Evolutionary conservation across 2,113 vertebrate genomes (phyloP), one percentile per base, ranked within the genome.

Genomic region (Tetrao urogallus): DNA sequence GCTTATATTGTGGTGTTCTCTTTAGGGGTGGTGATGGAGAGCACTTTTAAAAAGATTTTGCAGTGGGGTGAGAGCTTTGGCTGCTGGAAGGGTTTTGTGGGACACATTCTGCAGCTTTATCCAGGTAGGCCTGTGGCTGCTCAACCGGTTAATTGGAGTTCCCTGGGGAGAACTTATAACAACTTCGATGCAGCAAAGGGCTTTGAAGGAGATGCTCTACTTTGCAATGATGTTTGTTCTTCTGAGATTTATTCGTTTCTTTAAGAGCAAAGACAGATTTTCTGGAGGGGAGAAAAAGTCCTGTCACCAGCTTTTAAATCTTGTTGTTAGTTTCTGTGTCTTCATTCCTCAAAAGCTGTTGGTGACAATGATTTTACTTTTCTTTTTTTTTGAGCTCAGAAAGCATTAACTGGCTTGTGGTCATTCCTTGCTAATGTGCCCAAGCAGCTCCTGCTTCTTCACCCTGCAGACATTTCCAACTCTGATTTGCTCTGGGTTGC

Each of bases 241-340:
- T 91, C 40, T 10, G 75, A 72, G 43, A 65, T 58, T 82, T 75
- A 45, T 17, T 81, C 2, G 12, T 71, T 75, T 42, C 40, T 77
- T 79, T 65, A 74, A 83, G 72, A 56, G 11, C 21, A 94, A 69
- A 88, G 11, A 24, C 13, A 56, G 18, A 56, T 80, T 93, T 82
- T 89, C n/a, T 69, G 73, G 58, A 19, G 52, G 27, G 27, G 24
- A 28, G 27, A 16, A 63, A 52, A 77, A 71, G 10, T 64, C 36
- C 48, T 86, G 67, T 74, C 71, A 69, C 28, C 63, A 85, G 52
- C 60, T 83, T 74, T 60, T 50, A 13, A 61, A 66, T 88, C 24
- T 83, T 32, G 38, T 88, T 2, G 1, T 21, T 40, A 48, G 71
- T 58, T 79, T 54, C 40, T 27, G 61, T 80, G 73, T n/a, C 36